Base-by-base conservation (phyloP, 2,888 invertebrate genomes). In the Amaurobius ferox region DNA sequence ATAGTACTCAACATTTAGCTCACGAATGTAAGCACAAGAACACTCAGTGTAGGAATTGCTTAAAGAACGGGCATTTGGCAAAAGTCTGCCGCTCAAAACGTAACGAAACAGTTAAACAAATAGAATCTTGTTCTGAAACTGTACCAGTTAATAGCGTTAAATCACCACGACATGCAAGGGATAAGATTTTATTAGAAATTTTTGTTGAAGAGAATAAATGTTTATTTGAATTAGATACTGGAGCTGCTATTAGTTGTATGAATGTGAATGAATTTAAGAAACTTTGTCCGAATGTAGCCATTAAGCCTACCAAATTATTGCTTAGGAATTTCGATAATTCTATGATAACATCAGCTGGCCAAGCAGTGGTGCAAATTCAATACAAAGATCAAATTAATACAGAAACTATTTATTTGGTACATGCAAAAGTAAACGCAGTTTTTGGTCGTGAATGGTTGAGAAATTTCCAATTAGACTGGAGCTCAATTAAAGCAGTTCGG, bases 1-100 rank as follows among this genome's bases (percentile, higher is more conserved):
- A 74, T 74, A 74, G 64, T 74, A 74, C 74, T 74, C 74, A 74
- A 74, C 74, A 74, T 74, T 74, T 74, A 74, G 74, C 74, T 74
- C 64, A 74, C 40, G 74, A 74, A 74, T 74, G 74, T 74, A 74
- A 74, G 74, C 74, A 74, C 74, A 74, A 74, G 74, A 74, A 74
- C 62, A 64, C 74, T 64, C 74, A 74, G 74, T 74, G 74, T 74
- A 64, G 74, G 74, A 62, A 74, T 74, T 74, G 74, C 74, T 74
- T 74, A 74, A 74, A 74, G 74, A 74, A 64, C 74, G 74, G 74
- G 64, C 74, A 74, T 74, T 74, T 74, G 74, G 74, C 74, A 74
- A 74, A 74, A 74, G 74, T 74, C 74, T 74, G 74, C 74, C 74
- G 61, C 64, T 74, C 74, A 74, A 74, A 74, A 74, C 74, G 74